Evolutionary conservation across 2,113 vertebrate species (phyloP), one percentile per base, ranked within the genome.

Genomic region (Vulpes ferrilata): DNA sequence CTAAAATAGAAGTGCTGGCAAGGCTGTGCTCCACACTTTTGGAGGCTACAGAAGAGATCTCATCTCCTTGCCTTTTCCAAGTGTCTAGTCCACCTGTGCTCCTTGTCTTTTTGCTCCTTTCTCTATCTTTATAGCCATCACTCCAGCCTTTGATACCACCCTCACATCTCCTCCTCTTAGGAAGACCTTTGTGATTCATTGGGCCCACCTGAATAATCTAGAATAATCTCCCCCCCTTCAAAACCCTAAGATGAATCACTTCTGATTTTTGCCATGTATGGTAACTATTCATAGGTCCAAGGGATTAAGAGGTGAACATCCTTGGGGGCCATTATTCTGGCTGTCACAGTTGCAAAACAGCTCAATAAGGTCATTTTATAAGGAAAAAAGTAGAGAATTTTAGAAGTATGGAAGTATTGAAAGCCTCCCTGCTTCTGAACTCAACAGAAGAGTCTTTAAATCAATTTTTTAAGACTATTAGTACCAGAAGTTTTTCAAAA

Each of bases 401-500:
- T n/a, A 55, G 78, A 94, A 82, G 94, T 76, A 71, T 65, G n/a
- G 32, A 85, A 59, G 74, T 48, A 71, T 3, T 69, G 89, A 96
- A 93, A 95, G 76, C 1, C 53, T 87, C 55, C 86, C 85, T 92
- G 55, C 74, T 95, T 95, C 95, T 96, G 80, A 92, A 96, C 69
- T 93, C 76, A 82, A 93, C 86, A 85, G 76, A 93, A 93, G 88
- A 80, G 59, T 25, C 95, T 90, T 81, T 87, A 93, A 97, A 93
- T 95, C 71, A 74, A 35, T 64, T 92, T 93, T 95, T 30, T 7
- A 64, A 86, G 84, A n/a, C 85, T 82, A 71, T 97, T 92, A 94
- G 85, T 81, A 88, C 93, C 96, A 92, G 87, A 95, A 81, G 48
- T 48, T 84, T 94, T 84, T 60, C 76, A 74, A 73, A 96, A 79